Evolutionary conservation across 2,888 invertebrate genomes (phyloP), one percentile per base, ranked within the genome.

Genomic region (Polydrusus pterygomalis): DNA sequence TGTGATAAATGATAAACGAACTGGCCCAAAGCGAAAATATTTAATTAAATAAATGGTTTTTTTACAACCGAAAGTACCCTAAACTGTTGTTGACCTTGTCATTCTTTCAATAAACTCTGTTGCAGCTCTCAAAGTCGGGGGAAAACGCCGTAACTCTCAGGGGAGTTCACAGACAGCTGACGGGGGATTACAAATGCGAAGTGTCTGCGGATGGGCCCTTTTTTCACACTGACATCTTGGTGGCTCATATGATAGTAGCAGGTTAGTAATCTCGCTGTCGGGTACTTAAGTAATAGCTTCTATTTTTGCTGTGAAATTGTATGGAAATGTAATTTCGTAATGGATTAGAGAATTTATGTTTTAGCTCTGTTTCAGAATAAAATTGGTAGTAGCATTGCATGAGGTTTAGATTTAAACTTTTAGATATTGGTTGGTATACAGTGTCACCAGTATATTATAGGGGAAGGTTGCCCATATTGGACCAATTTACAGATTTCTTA

Each of bases 131-230:
- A 56, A 83, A 84, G 75, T 89, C 88, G 6, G 87, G 87, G 49
- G 85, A 87, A 17, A 86, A 85, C 8, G 83, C 85, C 77, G 88
- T 89, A 72, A 87, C 87, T 11, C 82, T 89, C 25, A 81, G 83
- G 18, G 85, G 86, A 40, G 86, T 88, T 9, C 83, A 85, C 47
- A 82, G 83, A 68, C 86, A 87, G 79, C 82, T 87, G 76, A 85
- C 87, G 2, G 89, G 88, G 25, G 83, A 84, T 78, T 89, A 88
- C 82, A 88, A 87, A 80, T 89, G 89, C 79, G 88, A 88, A 80
- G 88, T 89, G 34, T 88, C 88, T 9, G 87, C 87, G 3, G 89
- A 89, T 77, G 87, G 86, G 10, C 88, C 88, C 0, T 80, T 84
- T 56, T 88, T 88, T 79, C 88, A 88, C 80, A 88, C 88, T 10